phyloP scores from a whole-genome alignment of 2,888 invertebrate species.

The Diloba caeruleocephala region DNA sequence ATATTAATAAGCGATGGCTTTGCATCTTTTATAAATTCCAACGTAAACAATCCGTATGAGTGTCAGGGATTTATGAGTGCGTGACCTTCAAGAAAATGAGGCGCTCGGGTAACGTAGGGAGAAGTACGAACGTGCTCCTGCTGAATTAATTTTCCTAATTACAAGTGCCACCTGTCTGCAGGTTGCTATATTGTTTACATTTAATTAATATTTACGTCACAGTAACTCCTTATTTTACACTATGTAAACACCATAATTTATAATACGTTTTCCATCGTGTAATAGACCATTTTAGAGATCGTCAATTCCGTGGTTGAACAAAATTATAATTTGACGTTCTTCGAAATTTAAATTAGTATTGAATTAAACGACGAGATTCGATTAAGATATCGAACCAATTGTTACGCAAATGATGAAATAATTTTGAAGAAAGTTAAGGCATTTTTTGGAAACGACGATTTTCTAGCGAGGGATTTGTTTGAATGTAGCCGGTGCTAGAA shows the following conservation, averaged over 20 bases:
- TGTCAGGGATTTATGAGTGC: conserved; percentile 66
- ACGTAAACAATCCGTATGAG: conserved; percentile 68
- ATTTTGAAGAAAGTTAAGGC: conserved; percentile 15
- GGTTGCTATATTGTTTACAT: conserved; percentile 56
- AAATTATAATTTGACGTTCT: conserved; percentile 1
- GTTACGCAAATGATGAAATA: conserved; percentile 27
- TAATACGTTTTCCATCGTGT: conserved; percentile 18
- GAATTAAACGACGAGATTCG: conserved; percentile 25
- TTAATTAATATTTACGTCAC: conserved; percentile 53
- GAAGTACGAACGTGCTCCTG: conserved; percentile 38
- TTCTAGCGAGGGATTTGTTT: conserved; percentile 15
- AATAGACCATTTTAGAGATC: conserved; percentile 4
- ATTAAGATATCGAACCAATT: conserved; percentile 33
- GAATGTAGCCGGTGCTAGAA: conserved; percentile 12
- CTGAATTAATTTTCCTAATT: conserved; percentile 65
- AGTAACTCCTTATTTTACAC: conserved; percentile 22
- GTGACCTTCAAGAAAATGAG: conserved; percentile 64
- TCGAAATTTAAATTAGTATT: conserved; percentile 9
- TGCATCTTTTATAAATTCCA: conserved; percentile 68
- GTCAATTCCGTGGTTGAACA: conserved; percentile 14
- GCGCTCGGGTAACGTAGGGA: conserved; percentile 10
- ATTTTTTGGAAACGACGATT: conserved; percentile 16
- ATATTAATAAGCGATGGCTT: conserved; percentile 51
- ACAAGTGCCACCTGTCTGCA: conserved; percentile 55
- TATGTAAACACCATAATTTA: conserved; percentile 36